Conservation (phyloP, 92 coral and sea anemone genomes). For the Heliopora coerulea region DNA sequence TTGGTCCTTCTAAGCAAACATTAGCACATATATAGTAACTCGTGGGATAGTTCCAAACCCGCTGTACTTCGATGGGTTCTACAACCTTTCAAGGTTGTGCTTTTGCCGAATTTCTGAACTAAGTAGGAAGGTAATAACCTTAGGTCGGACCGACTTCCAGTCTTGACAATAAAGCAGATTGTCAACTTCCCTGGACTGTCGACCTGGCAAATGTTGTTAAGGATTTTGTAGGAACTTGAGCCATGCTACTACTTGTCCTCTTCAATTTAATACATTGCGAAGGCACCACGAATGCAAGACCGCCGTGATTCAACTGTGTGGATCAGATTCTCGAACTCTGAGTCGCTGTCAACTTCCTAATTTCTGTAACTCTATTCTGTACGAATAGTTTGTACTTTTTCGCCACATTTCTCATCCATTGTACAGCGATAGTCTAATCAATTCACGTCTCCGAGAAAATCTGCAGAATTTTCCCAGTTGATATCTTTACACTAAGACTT, state of each 20-base stretch:
- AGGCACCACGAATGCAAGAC: conserved; percentile 7
- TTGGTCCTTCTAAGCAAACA: conserved; percentile 26
- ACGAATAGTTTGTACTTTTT: conserved; percentile 23
- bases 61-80: conserved; percentile 47
- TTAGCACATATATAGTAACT: conserved; percentile 48
- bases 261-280: conserved; percentile 1
- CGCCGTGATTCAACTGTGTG: conserved; percentile 5
- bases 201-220: conserved; percentile 1
- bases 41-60: conserved; percentile 42
- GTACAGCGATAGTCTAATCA: conserved; percentile 10
- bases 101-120: neutral
- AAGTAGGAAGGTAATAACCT: neutral
- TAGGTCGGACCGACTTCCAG: conserved; percentile 1
- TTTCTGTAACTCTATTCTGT: conserved; percentile 14
- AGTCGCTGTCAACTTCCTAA: neutral
- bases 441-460: neutral
- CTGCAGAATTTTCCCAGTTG: neutral
- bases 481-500: neutral
- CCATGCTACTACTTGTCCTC: conserved; percentile 28
- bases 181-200: conserved; percentile 1
- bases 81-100: conserved; percentile 18
- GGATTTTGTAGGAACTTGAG: neutral
- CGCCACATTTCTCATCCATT: conserved; percentile 8
- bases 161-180: conserved; percentile 10
- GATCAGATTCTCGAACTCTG: conserved; percentile 10